These are phyloP conservation scores for Perccottus glenii DNA, from an alignment of 2,113 vertebrate species.

Conservation along the genomic window DNA sequence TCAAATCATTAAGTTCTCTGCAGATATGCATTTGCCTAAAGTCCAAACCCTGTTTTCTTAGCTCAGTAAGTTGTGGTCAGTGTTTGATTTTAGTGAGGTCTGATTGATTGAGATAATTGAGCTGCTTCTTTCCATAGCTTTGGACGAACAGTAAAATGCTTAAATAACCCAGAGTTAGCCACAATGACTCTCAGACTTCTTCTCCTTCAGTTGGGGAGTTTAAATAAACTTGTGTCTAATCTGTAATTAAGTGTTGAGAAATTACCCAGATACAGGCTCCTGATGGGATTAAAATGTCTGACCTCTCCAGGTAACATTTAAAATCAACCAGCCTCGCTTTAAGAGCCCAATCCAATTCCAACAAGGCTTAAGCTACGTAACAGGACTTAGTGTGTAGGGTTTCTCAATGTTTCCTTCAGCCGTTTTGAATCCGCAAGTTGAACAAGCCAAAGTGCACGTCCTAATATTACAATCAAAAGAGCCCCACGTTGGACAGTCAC, in stretches of 20 bases:
- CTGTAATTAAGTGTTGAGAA: background rate
- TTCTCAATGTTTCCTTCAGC: background rate
- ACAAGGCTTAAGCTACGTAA: no score
- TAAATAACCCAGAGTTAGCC: background rate
- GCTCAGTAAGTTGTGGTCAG: no score
- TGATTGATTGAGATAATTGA: background rate
- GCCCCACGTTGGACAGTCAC: conserved; percentile 13
- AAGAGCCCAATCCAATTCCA: background rate
- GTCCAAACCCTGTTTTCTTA: background rate
- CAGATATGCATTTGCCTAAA: background rate
- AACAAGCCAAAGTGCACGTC: background rate
- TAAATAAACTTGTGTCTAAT: background rate
- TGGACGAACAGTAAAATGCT: background rate
- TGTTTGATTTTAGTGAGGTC: no score
- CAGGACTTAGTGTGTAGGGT: background rate
- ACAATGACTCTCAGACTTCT: background rate
- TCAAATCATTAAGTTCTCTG: background rate
- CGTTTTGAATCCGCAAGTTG: background rate
- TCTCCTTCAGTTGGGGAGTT: background rate
- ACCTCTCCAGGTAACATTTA: background rate
- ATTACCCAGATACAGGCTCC: background rate
- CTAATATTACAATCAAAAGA: conserved; percentile 1
- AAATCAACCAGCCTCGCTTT: background rate
- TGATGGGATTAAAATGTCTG: background rate
- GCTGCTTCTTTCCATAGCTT: background rate